Conservation (phyloP, 2,113 vertebrate species). For the Miniopterus natalensis region DNA sequence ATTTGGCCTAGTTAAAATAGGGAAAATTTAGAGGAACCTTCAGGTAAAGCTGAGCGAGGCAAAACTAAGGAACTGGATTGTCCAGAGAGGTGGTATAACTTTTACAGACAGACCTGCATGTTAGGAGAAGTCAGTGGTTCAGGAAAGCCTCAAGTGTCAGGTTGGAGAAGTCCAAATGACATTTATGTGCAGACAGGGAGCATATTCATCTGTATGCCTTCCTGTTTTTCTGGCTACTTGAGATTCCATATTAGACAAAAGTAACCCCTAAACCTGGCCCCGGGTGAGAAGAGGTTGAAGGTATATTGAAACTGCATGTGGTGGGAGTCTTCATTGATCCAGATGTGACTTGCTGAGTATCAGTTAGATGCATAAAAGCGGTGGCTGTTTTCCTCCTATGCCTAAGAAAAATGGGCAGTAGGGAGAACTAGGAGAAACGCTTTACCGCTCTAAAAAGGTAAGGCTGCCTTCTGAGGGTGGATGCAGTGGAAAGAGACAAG, state of each 20-base stretch:
- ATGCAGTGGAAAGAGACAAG: neutral
- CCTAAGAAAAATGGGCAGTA: neutral
- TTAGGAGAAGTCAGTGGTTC: neutral
- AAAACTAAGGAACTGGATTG: neutral
- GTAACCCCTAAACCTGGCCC: neutral
- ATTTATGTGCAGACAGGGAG: neutral
- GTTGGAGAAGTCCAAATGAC: neutral
- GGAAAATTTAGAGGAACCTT: neutral
- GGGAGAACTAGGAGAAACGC: neutral
- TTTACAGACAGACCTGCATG: neutral
- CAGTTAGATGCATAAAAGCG: neutral
- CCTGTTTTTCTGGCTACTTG: neutral
- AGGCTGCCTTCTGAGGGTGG: neutral
- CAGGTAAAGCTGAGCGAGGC: neutral
- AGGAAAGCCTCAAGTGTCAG: neutral
- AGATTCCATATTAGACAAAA: neutral
- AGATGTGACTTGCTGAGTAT: neutral
- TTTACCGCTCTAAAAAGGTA: neutral
- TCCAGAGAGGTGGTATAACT: neutral
- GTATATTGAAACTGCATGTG: neutral
- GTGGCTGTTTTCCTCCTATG: neutral
- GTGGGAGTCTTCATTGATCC: neutral
- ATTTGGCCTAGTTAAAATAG: conserved; percentile 12
- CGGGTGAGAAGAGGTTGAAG: neutral
- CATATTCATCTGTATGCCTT: neutral